Evolutionary conservation across 2,888 invertebrate genomes (phyloP).

Genomic region (Epirrhoe tristata): DNA sequence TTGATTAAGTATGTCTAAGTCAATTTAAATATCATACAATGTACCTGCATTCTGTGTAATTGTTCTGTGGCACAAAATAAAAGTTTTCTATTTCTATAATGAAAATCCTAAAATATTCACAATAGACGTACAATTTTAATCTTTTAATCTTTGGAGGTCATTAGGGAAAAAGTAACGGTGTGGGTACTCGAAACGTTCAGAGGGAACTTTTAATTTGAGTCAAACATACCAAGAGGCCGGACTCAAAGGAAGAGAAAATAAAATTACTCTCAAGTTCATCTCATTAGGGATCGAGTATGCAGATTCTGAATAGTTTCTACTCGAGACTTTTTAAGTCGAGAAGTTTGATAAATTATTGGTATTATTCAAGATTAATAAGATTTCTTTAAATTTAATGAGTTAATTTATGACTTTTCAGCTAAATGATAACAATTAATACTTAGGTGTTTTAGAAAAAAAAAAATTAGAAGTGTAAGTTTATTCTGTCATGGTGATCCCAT

Average conservation of each 20-base stretch:
- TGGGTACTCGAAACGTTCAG: conserved; percentile 59
- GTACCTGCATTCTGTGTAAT: no score
- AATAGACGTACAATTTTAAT: conserved; percentile 7
- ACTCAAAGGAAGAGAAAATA: conserved; percentile 71
- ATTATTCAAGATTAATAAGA: neutral
- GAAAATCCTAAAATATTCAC: neutral
- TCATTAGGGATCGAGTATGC: conserved; percentile 72
- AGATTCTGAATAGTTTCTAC: conserved; percentile 48
- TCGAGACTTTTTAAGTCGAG: conserved; percentile 6
- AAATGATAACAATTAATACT: no score
- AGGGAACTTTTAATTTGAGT: conserved; percentile 76
- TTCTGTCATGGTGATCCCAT: no score
- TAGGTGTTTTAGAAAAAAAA: no score
- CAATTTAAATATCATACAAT: no score
- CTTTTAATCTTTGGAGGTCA: conserved; percentile 64
- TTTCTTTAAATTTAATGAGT: neutral
- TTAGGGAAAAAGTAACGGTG: conserved; percentile 64
- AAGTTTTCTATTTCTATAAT: no score
- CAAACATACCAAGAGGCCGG: conserved; percentile 67
- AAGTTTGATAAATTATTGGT: neutral
- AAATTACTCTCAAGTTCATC: conserved; percentile 70
- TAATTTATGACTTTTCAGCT: no score
- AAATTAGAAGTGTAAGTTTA: no score
- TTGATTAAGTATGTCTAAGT: no score
- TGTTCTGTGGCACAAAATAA: no score